Base-by-base conservation (phyloP, 2,797 vertebrate species). In the Tapera naevia region DNA sequence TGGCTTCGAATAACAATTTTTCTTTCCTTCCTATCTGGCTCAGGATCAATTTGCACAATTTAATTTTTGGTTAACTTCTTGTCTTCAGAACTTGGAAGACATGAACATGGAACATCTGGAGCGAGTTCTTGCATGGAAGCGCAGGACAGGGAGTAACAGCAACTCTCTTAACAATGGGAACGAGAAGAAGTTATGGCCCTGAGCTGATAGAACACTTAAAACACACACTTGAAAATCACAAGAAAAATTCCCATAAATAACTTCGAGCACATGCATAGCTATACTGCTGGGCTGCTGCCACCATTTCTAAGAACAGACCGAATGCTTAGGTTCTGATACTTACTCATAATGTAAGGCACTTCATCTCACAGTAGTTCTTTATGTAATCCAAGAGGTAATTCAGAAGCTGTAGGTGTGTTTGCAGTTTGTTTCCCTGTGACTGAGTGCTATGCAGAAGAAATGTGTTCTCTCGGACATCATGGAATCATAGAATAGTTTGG, bases 1-100 rank as follows among this genome's bases (percentile, higher is more conserved):
- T 81, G 88, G 61, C 74, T 94, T 89, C 75, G 95, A 76, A 48
- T 58, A 80, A 80, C 82, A 54, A 53, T 91, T 92, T 92, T 97
- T 71, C 24, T 93, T 33, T 93, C 83, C 62, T 86, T 95, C 25
- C 46, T 76, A 33, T 57, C 88, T 91, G 28, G 87, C 72, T 91
- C 80, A 87, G 28, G 88, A 72, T 92, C 80, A 86, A 96, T 95
- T 93, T 87, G 76, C 73, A 46, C 48, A 86, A 76, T 92, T 92
- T 93, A 88, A 85, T 95, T 96, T n/a, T 90, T 23, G 64, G 46
- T 89, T 96, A 86, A 71, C 10, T 23, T 94, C 45, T 74, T 19
- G 1, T 76, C 62, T 95, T 91, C 85, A 92, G 72, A 85, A 53
- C 57, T 89, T 88, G 70, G 94, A 97, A 84, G 43, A 45, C 43